phyloP scores from a whole-genome alignment of 2,797 vertebrate genomes.

The Telmatherina bonti region DNA sequence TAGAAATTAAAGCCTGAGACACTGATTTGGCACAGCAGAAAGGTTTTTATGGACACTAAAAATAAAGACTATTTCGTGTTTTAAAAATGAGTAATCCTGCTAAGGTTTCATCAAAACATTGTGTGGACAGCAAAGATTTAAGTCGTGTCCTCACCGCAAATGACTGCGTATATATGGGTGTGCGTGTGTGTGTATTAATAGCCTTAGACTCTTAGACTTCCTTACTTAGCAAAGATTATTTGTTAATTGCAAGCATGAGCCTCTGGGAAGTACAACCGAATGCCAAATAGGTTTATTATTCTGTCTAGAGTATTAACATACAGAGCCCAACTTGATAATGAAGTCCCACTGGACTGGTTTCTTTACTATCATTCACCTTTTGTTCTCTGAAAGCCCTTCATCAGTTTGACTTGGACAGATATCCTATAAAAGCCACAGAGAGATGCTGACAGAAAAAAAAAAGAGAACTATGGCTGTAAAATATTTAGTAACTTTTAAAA shows the following conservation, averaged over 20 bases:
- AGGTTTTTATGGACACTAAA: conserved; percentile 16
- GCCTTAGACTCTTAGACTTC: conserved; percentile 42
- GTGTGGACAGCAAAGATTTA: conserved; percentile 7
- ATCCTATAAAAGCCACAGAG: conserved; percentile 6
- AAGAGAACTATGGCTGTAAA: neutral
- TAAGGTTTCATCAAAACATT: conserved; percentile 28
- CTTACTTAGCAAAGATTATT: conserved; percentile 50
- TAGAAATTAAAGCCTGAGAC: conserved; percentile 19
- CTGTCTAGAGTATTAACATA: conserved; percentile 43
- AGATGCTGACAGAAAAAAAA: conserved; percentile 1
- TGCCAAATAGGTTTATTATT: conserved; percentile 46
- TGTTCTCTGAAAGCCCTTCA: conserved; percentile 40
- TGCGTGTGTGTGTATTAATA: conserved; percentile 24
- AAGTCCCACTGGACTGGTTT: conserved; percentile 49
- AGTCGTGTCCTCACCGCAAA: neutral
- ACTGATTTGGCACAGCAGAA: conserved; percentile 18
- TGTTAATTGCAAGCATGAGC: conserved; percentile 43
- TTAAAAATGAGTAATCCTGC: conserved; percentile 8
- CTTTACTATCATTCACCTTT: conserved; percentile 46
- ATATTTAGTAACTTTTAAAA: neutral
- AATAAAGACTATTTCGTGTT: conserved; percentile 13
- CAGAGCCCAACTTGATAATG: conserved; percentile 42
- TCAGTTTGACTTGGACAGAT: conserved; percentile 24
- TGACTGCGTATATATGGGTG: conserved; percentile 4
- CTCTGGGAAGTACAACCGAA: conserved; percentile 49